Evolutionary conservation across 2,888 invertebrate species (phyloP), one percentile per base, ranked within the genome.

Genomic region (Apodemia duryi): DNA sequence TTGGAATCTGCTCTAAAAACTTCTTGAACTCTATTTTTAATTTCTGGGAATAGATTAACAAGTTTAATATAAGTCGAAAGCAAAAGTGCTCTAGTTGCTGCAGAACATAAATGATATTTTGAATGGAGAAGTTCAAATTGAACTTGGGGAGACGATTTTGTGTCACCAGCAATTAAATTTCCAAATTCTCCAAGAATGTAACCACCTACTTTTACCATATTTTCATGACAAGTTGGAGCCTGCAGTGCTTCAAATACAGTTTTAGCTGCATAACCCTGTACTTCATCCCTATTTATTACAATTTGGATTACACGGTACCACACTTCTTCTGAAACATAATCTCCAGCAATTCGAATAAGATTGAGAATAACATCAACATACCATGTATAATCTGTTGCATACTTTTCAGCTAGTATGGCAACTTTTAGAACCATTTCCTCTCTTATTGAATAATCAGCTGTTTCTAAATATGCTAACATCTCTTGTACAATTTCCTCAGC

Each of bases 401-500:
- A 99, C 89, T 99, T 99, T 88, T 99, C 99, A 62, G 99, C 98
- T 71, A 99, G 91, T 80, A 99, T 99, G 64, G 99, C 99, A 70
- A 99, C 99, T 92, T 99, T 99, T 63, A 99, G 92, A 52, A 99
- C 99, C 99, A 99, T 99, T 92, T 99, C 99, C 91, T 99, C 99
- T 73, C 99, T 94, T 77, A 99, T 99, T 38, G 99, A 99, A 90
- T 99, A 99, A 90, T 99, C 99, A 66, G 99, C 99, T 35, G 99
- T 98, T 93, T 99, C 99, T 74, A 99, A 93, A 85, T 99, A 99
- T 82, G 98, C 97, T 74, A 99, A 93, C 99, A 99, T 99, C 91
- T 99, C 99, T 82, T 98, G 98, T 6, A 99, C 99, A 83, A 99
- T 99, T 92, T 99, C 98, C 86, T 98, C 98, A 32, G 99, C 98